These are phyloP conservation scores for Drosophila quadrilineata DNA, from an alignment of 1,140 invertebrate species.

Conservation along the genomic window DNA sequence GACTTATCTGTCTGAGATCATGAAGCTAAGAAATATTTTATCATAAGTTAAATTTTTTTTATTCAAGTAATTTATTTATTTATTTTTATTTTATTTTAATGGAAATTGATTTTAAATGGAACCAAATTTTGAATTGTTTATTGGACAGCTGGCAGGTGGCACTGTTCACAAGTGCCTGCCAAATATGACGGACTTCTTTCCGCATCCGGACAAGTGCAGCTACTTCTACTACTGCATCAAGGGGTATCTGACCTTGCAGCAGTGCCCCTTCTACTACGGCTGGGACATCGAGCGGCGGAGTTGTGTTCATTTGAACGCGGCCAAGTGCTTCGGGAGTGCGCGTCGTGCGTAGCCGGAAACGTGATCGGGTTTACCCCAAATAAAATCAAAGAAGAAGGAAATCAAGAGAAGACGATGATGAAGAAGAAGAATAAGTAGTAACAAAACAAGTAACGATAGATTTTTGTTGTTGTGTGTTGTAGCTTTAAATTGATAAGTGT, in stretches of 20 bases:
- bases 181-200: conserved; percentile 71
- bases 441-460: not conserved
- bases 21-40: too few relatives aligned
- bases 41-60: too few relatives aligned
- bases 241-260: conserved; percentile 70
- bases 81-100: too few relatives aligned
- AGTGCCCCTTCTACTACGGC: conserved; percentile 76
- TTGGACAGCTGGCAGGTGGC: conserved; percentile 40
- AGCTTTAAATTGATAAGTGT: conserved; percentile 48
- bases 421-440: too few relatives aligned
- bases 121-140: too few relatives aligned
- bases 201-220: conserved; percentile 73
- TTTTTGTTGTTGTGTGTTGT: conserved; percentile 26
- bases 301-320: conserved; percentile 65
- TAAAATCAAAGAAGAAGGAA: too few relatives aligned
- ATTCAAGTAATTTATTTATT: too few relatives aligned
- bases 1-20: too few relatives aligned
- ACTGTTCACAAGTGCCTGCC: conserved; percentile 64
- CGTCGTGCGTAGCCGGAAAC: conserved; percentile 45
- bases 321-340: conserved; percentile 65
- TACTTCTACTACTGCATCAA: conserved; percentile 80
- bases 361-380: not conserved
- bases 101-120: too few relatives aligned
- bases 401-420: too few relatives aligned
- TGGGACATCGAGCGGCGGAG: conserved; percentile 70